These are phyloP conservation scores for Nanorana parkeri DNA, from an alignment of 2,113 vertebrate genomes.

Conservation along the genomic window DNA sequence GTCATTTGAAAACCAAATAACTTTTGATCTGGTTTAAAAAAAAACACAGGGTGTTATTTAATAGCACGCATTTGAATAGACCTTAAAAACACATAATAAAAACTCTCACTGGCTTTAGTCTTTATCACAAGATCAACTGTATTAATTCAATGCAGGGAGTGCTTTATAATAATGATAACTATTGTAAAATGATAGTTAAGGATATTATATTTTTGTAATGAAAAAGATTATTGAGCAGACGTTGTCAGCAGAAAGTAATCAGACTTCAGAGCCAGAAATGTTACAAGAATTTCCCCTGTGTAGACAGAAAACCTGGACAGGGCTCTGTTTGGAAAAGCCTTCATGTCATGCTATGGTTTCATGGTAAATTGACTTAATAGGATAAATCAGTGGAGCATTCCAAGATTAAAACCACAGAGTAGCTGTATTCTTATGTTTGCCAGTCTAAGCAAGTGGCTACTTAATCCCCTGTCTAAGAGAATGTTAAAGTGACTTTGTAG, in stretches of 20 bases:
- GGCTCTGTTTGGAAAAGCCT: conserved; percentile 36
- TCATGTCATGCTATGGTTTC: conserved; percentile 50
- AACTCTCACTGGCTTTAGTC: not conserved
- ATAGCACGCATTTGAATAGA: not conserved
- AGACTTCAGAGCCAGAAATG: conserved; percentile 35
- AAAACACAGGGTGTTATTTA: not conserved
- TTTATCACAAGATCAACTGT: not conserved
- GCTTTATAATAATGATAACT: not conserved
- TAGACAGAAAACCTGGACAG: conserved; percentile 46
- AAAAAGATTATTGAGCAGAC: conserved; percentile 31
- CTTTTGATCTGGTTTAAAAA: conserved; percentile 25
- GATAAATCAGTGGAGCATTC: conserved; percentile 51
- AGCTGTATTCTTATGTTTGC: conserved; percentile 35
- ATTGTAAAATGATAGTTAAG: not conserved
- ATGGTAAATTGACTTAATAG: conserved; percentile 56
- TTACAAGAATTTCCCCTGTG: conserved; percentile 40
- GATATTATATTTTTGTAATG: conserved; percentile 27
- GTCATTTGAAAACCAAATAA: conserved; percentile 45
- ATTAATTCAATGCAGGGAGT: not conserved
- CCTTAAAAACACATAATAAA: conserved; percentile 9
- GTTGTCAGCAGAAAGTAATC: conserved; percentile 42
- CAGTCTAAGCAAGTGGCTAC: conserved; percentile 34
- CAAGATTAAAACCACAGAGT: conserved; percentile 44
- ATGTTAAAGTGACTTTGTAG: too few relatives aligned
- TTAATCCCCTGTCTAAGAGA: conserved; percentile 18